Evolutionary conservation across 2,113 vertebrate genomes (phyloP), one percentile per base, ranked within the genome.

Genomic region (Delphinapterus leucas): DNA sequence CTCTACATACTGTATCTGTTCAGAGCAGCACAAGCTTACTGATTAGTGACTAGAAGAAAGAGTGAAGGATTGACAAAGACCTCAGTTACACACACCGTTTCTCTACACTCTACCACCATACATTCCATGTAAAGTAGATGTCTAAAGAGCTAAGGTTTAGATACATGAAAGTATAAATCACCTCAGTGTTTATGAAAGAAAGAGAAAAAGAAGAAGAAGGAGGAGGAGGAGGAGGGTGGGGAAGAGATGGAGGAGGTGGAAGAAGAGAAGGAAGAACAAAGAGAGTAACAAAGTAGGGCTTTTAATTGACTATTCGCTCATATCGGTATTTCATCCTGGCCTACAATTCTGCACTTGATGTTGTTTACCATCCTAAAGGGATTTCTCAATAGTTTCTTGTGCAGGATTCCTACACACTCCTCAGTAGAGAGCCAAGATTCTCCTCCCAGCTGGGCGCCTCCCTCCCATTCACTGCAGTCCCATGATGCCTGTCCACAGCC

Each of bases 331-430:
- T 88, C 38, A 61, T 92, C 88, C 44, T 49, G 38, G 63, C 73
- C 85, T 47, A 33, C 21, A 47, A 0, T 33, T 49, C 36, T 5
- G 9, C 65, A 31, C 85, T 90, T 33, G 65, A 76, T 49, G 20
- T 12, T 67, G 36, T 36, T 92, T 83, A 71, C 41, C 20, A 23
- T 18, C 49, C 49, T 84, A 23, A 20, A 92, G 31, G 38, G 70
- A 92, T 90, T 95, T 95, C 82, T 65, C 80, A 74, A 31, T 47
- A 18, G 6, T 38, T 61, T 13, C 58, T 74, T 67, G 13, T 17
- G 73, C 53, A 81, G n/a, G 17, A 23, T 47, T 67, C 36, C 58
- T 84, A 13, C 0, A 1, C 4, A 21, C 21, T 63, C 17, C 33
- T 73, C n/a, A n/a, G 60, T 8, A 6, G 61, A 76, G 36, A 94